phyloP scores from a whole-genome alignment of 2,888 invertebrate species.

The Cerastis leucographa region DNA sequence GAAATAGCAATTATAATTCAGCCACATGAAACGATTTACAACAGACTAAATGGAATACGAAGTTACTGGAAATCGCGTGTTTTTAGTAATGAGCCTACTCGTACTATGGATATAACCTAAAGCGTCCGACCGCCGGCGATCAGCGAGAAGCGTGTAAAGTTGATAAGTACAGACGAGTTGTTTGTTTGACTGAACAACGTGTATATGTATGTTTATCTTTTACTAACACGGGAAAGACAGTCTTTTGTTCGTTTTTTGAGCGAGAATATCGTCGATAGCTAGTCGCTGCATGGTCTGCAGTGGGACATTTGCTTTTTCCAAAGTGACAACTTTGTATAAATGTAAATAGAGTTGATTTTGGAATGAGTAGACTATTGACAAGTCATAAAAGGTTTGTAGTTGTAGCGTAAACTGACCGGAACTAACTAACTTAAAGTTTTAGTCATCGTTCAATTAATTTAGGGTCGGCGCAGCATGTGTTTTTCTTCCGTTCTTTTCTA shows the following conservation, averaged over 20 bases:
- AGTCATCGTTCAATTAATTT: not conserved
- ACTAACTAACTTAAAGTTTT: not conserved
- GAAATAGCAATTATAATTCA: slow-evolving; percentile 30
- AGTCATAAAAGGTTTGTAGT: not conserved
- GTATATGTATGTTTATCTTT: not conserved
- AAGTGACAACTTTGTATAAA: not conserved
- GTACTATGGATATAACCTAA: not conserved
- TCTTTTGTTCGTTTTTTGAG: not conserved
- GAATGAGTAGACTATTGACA: not conserved
- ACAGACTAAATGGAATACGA: slow-evolving; percentile 31
- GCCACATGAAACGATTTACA: slow-evolving; percentile 35
- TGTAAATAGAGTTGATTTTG: not conserved
- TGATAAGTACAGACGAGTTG: not conserved
- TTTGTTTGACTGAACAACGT: not conserved
- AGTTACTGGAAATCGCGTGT: slow-evolving; percentile 51
- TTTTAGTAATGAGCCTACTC: slow-evolving; percentile 18
- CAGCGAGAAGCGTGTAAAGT: not conserved
- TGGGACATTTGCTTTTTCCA: not conserved
- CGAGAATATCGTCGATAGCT: not conserved
- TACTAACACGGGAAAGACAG: not conserved
- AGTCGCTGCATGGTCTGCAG: not conserved
- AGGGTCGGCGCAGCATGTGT: not conserved
- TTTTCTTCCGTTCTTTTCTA: not conserved
- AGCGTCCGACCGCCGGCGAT: not conserved
- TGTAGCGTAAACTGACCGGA: too few species aligned